Evolutionary conservation across 30 jellyfish, hydroid and myxozoan genomes (phyloP), one percentile per base, ranked within the genome.

Genomic region (Cassiopea andromeda): DNA sequence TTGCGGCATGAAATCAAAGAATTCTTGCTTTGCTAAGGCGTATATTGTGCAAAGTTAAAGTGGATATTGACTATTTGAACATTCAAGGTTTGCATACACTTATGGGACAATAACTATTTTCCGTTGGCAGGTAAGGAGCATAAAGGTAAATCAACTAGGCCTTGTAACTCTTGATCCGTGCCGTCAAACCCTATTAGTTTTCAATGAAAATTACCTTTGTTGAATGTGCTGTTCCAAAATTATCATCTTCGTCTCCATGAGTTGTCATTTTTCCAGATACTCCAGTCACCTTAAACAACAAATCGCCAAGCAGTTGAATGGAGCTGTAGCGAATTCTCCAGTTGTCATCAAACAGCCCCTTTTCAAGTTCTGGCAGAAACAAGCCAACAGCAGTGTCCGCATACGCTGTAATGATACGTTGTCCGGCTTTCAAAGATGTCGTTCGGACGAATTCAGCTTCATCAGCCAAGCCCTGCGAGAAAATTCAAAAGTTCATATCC

Each of bases 241-340:
- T 95, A 66, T 95, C 99, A 81, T 95, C 99, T 83, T 95, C 99
- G 59, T 91, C 99, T 13, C 98, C 98, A 45, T 90, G 97, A 9
- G 99, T 95, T 46, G 99, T 90, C 97, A 85, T 93, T 60, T 95
- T 95, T 3, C 99, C 99, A 10, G 97, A 75, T 27, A 95, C 99
- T 3, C 99, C 99, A 4, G 99, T 90, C 80, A 95, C 89, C 47
- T 82, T 91, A 92, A 95, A 95, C 80, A 95, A 93, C 95, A 95
- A 72, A 87, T 95, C 99, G 46, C 99, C 99, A 4, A 95, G 93
- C 78, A 95, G 69, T 64, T 95, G 99, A 1, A 95, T 93, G 4
- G 99, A 95, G 81, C 98, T 91, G 92, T 47, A 91, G 18, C 99
- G 97, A 64, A 95, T 95, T 66, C 99, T 94, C 99, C 99, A 95